Base-by-base conservation (phyloP, 2,888 invertebrate genomes). In the Pasiphila rectangulata region DNA sequence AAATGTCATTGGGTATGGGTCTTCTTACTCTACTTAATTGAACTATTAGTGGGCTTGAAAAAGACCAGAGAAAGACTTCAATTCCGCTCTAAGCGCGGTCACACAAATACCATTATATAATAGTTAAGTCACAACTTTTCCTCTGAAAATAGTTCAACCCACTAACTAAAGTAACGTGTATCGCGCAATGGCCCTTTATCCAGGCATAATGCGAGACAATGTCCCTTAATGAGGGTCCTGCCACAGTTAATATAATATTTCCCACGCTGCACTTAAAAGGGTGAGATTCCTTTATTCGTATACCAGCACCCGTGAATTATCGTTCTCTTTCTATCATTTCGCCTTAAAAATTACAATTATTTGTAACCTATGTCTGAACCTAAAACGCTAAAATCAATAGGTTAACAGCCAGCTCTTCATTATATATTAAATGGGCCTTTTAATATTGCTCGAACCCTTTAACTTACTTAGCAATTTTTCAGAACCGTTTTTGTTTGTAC, bases 181-280 rank as follows among this genome's bases (percentile, higher is more conserved):
- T 49, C 42, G 32, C 13, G 41, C 37, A 29, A 37, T 51, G 45
- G 51, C 47, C 61, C 56, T 53, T 55, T 58, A 59, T 57, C 59
- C 51, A 61, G 60, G 50, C 56, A 62, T 69, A 68, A 69, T 63
- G 63, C 59, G 61, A 61, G 61, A 61, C 62, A 64, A 57, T 64
- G 57, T 66, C 56, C 54, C 54, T 53, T 61, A 67, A 71, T 63
- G 64, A 66, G 60, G 69, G 59, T 57, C 60, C 51, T 57, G 65
- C 54, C 56, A 54, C 29, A 54, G 53, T 42, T 43, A 30, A 43
- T 30, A 38, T 23, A n/a, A 34, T 43, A 43, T 34, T 48, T 29
- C 34, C 38, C 29, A 35, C 37, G 25, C 21, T 34, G 17, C 51
- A 56, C 36, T 57, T 21, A 21, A 21, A 4, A 19, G 41, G 20